phyloP scores from a whole-genome alignment of 2,797 vertebrate genomes.

The Gallinago solitaria region DNA sequence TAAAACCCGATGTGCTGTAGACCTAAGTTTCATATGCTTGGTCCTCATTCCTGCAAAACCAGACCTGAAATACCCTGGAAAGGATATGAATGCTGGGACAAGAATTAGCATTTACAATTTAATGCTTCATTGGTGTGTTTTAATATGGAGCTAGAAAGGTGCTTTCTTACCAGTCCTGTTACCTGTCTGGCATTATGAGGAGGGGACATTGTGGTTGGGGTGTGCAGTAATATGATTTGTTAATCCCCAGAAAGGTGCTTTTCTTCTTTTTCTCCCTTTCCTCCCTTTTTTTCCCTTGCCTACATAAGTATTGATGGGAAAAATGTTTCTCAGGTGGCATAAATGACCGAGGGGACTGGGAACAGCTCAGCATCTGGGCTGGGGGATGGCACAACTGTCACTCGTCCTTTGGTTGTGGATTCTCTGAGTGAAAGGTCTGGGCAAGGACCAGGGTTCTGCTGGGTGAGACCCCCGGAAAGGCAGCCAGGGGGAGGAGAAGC shows the following conservation, averaged over 20 bases:
- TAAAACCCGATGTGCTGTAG: not conserved
- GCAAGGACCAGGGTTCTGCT: not conserved
- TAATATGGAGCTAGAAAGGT: not conserved
- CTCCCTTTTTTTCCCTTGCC: not conserved
- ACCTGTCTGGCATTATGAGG: not conserved
- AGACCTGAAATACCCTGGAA: not conserved
- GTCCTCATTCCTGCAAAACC: not conserved
- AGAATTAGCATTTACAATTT: not conserved
- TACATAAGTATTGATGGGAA: not conserved
- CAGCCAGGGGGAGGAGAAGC: not conserved
- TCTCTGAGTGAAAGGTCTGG: not conserved
- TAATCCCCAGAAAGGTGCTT: not conserved
- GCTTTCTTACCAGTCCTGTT: not conserved
- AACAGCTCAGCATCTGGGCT: not conserved
- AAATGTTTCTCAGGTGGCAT: not conserved
- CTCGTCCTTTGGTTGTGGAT: not conserved
- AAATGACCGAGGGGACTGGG: not conserved
- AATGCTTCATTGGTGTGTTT: not conserved
- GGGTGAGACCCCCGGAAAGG: not conserved
- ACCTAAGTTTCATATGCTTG: not conserved
- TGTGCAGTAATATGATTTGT: not conserved
- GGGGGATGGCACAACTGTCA: fast-evolving
- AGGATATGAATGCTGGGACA: too few species aligned
- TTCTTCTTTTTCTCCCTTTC: not conserved
- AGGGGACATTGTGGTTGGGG: too few species aligned